Conservation (phyloP, 2,113 vertebrate species). For the Melanotaenia duboulayi region DNA sequence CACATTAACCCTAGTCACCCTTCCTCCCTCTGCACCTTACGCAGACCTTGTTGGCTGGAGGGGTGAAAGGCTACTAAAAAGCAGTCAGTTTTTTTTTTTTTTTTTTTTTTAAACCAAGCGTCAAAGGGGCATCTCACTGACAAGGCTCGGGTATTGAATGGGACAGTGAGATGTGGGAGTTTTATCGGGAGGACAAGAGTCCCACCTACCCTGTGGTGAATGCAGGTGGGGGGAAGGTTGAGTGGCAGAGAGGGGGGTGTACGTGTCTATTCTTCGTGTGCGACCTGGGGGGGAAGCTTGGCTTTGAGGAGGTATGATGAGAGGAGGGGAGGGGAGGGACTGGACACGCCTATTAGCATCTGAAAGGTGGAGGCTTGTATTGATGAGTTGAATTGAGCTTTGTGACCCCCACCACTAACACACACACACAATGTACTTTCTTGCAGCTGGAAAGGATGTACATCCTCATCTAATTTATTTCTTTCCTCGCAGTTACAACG, state of each 20-base stretch:
- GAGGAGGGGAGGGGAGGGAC: slow-evolving; percentile 67
- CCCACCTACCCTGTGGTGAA: slow-evolving; percentile 68
- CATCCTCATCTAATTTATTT: slow-evolving; percentile 31
- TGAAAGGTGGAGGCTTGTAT: slow-evolving; percentile 79
- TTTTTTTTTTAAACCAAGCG: slow-evolving; percentile 78
- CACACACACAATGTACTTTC: slow-evolving; percentile 57
- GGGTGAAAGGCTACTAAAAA: slow-evolving; percentile 63
- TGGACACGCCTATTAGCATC: slow-evolving; percentile 80
- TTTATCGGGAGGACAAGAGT: slow-evolving; percentile 50
- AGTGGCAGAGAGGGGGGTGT: slow-evolving; percentile 27
- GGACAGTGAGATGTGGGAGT: slow-evolving; percentile 60
- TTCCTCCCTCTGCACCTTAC: slow-evolving; percentile 43
- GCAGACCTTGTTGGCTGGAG: slow-evolving; percentile 34
- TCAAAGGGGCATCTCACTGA: slow-evolving; percentile 69
- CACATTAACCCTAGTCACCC: slow-evolving; percentile 11
- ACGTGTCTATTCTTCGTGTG: slow-evolving; percentile 72
- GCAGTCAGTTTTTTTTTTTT: slow-evolving; percentile 70
- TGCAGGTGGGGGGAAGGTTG: slow-evolving; percentile 68
- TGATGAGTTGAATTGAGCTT: slow-evolving; percentile 76
- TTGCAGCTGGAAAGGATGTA: slow-evolving; percentile 64
- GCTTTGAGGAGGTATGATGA: slow-evolving; percentile 71
- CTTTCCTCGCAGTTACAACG: slow-evolving; percentile 88
- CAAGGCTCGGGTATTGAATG: slow-evolving; percentile 45
- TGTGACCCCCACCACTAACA: slow-evolving; percentile 41
- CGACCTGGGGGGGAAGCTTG: slow-evolving; percentile 71